A percentile compares a stretch with the other conserved stretches of the same genome.
These are phyloP conservation scores for Peromyscus polionotus DNA, from an alignment of 2,113 vertebrate genomes.

Conservation along the genomic window DNA sequence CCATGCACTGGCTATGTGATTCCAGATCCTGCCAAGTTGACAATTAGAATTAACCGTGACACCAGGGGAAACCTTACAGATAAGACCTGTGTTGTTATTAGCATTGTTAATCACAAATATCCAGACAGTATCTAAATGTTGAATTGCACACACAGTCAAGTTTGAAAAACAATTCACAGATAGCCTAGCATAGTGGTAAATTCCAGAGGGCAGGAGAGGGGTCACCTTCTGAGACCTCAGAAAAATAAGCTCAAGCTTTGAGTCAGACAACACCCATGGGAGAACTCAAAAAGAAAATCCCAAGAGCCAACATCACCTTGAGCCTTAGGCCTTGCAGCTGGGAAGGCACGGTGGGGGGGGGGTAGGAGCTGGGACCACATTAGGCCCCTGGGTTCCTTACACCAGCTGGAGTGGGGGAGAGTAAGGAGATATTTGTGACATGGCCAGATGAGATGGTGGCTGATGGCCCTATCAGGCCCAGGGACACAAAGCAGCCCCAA, in stretches of 20 bases:
- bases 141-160: background rate
- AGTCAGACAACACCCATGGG: no score
- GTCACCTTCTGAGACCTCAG: background rate
- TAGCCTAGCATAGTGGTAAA: background rate
- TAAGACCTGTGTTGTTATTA: no score
- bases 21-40: background rate
- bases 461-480: background rate
- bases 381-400: background rate
- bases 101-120: background rate
- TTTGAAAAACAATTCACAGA: background rate
- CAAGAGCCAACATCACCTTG: fast-evolving
- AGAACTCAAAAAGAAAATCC: background rate
- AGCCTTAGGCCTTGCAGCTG: background rate
- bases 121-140: background rate
- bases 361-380: background rate
- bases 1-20: no score
- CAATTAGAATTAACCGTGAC: background rate
- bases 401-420: background rate
- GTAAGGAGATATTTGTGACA: background rate
- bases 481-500: background rate
- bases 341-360: no score
- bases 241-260: no score
- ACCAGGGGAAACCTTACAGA: background rate
- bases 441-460: background rate
- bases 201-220: background rate